phyloP scores from a whole-genome alignment of 2,797 vertebrate genomes.

The Crenichthys baileyi region DNA sequence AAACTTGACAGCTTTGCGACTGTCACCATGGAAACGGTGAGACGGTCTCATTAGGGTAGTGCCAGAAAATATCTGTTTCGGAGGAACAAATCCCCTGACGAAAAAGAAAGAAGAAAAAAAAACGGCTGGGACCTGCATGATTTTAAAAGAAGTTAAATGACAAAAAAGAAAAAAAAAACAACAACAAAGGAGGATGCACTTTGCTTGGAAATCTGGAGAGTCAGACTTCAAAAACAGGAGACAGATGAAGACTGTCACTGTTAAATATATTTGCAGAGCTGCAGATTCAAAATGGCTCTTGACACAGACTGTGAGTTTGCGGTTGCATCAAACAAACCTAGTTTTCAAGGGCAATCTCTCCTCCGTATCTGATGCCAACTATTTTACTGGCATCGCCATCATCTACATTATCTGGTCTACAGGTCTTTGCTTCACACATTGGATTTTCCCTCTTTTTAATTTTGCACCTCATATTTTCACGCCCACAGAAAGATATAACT shows the following conservation, averaged over 20 bases:
- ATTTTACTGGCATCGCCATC: constrained; percentile 44
- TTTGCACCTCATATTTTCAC: constrained; percentile 61
- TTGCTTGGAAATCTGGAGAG: constrained; percentile 51
- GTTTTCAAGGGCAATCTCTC: constrained; percentile 67
- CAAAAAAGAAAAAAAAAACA: constrained; percentile 33
- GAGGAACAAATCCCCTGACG: constrained; percentile 65
- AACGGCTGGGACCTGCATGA: constrained; percentile 59
- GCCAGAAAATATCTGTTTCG: constrained; percentile 72
- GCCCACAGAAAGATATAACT: constrained; percentile 58
- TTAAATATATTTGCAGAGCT: constrained; percentile 64
- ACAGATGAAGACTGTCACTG: constrained; percentile 51
- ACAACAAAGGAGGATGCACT: constrained; percentile 52
- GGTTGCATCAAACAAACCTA: constrained; percentile 65
- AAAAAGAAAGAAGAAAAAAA: constrained; percentile 41
- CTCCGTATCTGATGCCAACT: constrained; percentile 48
- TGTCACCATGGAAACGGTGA: constrained; percentile 83
- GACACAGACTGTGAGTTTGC: constrained; percentile 59
- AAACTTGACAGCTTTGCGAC: constrained; percentile 86
- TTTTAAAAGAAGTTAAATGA: constrained; percentile 60
- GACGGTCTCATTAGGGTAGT: constrained; percentile 82
- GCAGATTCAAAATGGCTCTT: constrained; percentile 59
- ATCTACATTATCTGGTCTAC: constrained; percentile 44
- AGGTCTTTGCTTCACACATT: constrained; percentile 27
- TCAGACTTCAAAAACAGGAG: constrained; percentile 61
- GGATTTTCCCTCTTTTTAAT: constrained; percentile 55